These are phyloP conservation scores for Hermetia illucens DNA, from an alignment of 1,140 invertebrate species.

Conservation along the genomic window DNA sequence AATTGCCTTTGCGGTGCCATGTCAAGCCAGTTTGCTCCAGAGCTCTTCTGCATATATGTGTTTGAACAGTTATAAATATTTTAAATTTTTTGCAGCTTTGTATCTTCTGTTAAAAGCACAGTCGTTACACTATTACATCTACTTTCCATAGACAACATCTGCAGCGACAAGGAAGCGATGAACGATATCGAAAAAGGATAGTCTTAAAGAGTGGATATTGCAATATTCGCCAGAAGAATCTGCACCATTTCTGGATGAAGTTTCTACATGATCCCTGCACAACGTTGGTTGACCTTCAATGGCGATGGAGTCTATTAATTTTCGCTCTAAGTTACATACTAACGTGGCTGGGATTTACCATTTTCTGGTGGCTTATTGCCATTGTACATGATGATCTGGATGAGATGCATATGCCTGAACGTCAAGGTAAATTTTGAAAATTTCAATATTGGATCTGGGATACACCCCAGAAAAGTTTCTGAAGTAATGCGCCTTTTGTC, in stretches of 20 bases:
- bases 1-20: too few species aligned
- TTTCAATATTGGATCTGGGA: too few species aligned
- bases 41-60: too few species aligned
- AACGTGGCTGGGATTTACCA: constrained; percentile 48
- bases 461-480: too few species aligned
- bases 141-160: constrained; percentile 31
- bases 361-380: constrained; percentile 47
- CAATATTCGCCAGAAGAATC: constrained; percentile 42
- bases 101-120: too few species aligned
- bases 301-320: constrained; percentile 52
- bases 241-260: too few species aligned
- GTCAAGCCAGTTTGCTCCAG: too few species aligned
- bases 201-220: constrained; percentile 51
- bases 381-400: constrained; percentile 48
- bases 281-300: constrained; percentile 37
- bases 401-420: constrained; percentile 18
- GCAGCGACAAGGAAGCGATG: constrained; percentile 32
- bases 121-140: too few species aligned
- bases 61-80: too few species aligned
- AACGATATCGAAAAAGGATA: too few species aligned
- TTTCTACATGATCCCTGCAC: constrained; percentile 40
- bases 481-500: too few species aligned
- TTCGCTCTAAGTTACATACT: constrained; percentile 49
- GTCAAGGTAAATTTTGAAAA: constrained; percentile 12
- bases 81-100: too few species aligned